Evolutionary conservation across 2,797 vertebrate species (phyloP), one percentile per base, ranked within the genome.

Genomic region (Bucorvus abyssinicus): DNA sequence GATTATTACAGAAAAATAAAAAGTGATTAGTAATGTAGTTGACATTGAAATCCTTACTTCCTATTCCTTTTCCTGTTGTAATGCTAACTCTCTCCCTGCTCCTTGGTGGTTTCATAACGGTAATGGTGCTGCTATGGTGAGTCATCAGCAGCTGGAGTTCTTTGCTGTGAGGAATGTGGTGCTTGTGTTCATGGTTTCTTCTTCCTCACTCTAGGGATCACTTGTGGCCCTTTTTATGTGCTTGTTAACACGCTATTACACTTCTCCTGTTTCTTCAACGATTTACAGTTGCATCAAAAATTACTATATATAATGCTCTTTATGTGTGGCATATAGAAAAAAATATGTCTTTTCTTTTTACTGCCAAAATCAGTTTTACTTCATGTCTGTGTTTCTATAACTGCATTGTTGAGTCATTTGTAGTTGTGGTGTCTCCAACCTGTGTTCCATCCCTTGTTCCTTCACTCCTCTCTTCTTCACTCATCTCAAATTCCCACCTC

Each of bases 401-500:
- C 12, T 38, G 15, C 10, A 0, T 69, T 38, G n/a, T 5, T 20
- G 10, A 52, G 9, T 13, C 90, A 15, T 53, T 74, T 38, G 6
- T 9, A 82, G 21, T 9, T 91, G 10, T 30, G 52, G 13, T 26
- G 9, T 40, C 24, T 75, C 34, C 26, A 49, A 1, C 8, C 22
- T 50, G 27, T 30, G 3, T 15, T 44, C 7, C n/a, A 36, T 7
- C 6, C 3, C 8, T 74, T 64, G 14, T 50, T 80, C 12, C 7
- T 30, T 11, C 63, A 22, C 4, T 69, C 29, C 23, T 64, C 13
- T 63, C 4, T 6, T n/a, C n/a, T n/a, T n/a, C 6, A 26, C 1
- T 1, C 9, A 74, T 36, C 2, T 8, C 1, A 5, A 56, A 19
- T n/a, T 38, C 15, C 7, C 12, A 32, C 2, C 1, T 57, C 47